Base-by-base conservation (phyloP, 2,888 invertebrate genomes). In the Polydrusus cervinus region DNA sequence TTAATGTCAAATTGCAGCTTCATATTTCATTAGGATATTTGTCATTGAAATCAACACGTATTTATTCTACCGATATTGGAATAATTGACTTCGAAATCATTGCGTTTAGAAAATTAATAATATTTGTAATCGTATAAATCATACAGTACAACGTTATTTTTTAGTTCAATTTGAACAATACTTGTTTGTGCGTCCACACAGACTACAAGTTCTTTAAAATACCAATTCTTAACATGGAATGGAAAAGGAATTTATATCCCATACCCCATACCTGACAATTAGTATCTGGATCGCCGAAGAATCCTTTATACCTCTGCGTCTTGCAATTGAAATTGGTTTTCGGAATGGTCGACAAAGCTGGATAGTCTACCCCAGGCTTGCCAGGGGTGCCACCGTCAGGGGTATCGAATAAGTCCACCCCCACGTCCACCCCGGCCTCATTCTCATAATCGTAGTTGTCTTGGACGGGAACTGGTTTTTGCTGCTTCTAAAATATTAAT, bases 231-330 rank as follows among this genome's bases (percentile, higher is more conserved):
- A 3, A 25, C 5, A 3, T 60, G 14, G 34, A 60, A n/a, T 3
- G 13, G 13, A 43, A n/a, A n/a, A n/a, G n/a, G n/a, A n/a, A n/a
- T n/a, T n/a, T n/a, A n/a, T n/a, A n/a, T n/a, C n/a, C n/a, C n/a
- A n/a, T n/a, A n/a, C n/a, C n/a, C n/a, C 40, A 8, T 86, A 93
- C 94, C 90, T 96, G 96, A 85, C 96, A 96, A 81, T 93, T 91
- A 7, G 96, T 95, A 81, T 94, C 94, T 11, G 95, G 94, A 87
- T 96, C 96, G 3, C 95, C 96, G 82, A 96, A 96, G 88, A 96
- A 96, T 74, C 96, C 96, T 83, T 96, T 96, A 86, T 96, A 96
- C 25, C 96, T 89, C 84, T 96, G 96, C 75, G 93, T 91, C 82
- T 94, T 94, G 87, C 96, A 96, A 83, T 91, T 91, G 85, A 96